Evolutionary conservation across 2,113 vertebrate genomes (phyloP).

Genomic region (Callorhinus ursinus): DNA sequence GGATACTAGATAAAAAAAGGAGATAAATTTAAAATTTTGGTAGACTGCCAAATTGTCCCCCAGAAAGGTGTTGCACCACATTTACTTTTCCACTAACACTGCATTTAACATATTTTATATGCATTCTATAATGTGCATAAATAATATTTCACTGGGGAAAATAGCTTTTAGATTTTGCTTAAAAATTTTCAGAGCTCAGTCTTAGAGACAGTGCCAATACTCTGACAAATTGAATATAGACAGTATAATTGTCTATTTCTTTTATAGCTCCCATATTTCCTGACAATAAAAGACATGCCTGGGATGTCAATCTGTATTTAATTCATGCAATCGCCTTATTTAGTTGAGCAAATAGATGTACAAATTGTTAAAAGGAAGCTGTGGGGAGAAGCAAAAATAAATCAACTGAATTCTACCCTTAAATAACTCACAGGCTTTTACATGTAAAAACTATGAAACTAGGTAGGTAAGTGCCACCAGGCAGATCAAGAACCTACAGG

Average conservation of each 20-base stretch:
- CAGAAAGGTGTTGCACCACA: background rate
- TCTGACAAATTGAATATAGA: conserved; percentile 33
- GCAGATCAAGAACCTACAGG: background rate
- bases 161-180: conserved; percentile 1
- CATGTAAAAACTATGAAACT: background rate
- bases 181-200: background rate
- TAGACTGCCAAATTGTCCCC: background rate
- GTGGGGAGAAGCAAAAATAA: background rate
- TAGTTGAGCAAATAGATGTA: background rate
- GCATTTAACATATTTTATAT: background rate
- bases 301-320: background rate
- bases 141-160: background rate
- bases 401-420: conserved; percentile 11
- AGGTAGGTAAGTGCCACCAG: background rate
- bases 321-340: background rate
- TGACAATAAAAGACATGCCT: background rate
- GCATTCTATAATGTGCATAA: background rate
- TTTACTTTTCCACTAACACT: background rate
- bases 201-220: background rate
- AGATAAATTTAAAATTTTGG: background rate
- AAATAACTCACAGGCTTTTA: background rate
- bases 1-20: background rate
- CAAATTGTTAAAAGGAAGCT: background rate
- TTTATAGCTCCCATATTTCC: background rate
- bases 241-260: background rate